Evolutionary conservation across 1,140 invertebrate genomes (phyloP).

Genomic region (Drosophila tristis): DNA sequence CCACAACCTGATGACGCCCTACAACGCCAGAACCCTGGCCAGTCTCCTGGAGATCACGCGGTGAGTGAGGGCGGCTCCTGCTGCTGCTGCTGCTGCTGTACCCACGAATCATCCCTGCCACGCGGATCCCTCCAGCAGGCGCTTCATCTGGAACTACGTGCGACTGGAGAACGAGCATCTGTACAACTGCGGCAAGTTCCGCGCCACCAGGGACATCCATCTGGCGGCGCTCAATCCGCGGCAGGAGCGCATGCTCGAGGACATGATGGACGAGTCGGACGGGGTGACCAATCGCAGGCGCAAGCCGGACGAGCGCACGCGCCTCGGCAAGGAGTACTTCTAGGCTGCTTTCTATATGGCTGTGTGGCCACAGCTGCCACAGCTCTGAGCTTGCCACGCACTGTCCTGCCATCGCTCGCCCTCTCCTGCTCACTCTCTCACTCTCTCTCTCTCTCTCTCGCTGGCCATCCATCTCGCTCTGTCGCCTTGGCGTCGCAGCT

Average conservation of each 20-base stretch:
- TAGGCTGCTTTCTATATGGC: slow-evolving; percentile 33
- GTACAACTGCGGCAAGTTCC: slow-evolving; percentile 63
- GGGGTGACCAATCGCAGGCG: slow-evolving; percentile 16
- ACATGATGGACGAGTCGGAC: slow-evolving; percentile 66
- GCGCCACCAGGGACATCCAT: slow-evolving; percentile 68
- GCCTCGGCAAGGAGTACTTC: slow-evolving; percentile 66
- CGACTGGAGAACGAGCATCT: slow-evolving; percentile 69
- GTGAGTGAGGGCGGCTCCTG: slow-evolving; percentile 36
- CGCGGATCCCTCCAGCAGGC: slow-evolving; percentile 31
- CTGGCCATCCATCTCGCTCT: no score
- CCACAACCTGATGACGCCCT: slow-evolving; percentile 41
- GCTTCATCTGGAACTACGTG: slow-evolving; percentile 75
- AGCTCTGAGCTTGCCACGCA: no score
- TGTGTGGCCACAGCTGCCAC: slow-evolving; percentile 1
- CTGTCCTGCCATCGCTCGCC: not conserved
- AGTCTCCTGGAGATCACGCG: slow-evolving; percentile 72
- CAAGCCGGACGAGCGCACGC: slow-evolving; percentile 31
- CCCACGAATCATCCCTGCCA: no score
- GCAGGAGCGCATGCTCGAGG: slow-evolving; percentile 63
- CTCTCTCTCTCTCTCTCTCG: no score
- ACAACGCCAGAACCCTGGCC: slow-evolving; percentile 55
- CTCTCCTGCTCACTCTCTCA: not conserved
- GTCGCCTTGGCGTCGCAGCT: not conserved
- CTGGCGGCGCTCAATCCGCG: slow-evolving; percentile 58
- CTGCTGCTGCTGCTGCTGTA: no score